Conservation (phyloP, 1,140 invertebrate genomes). For the Achroia grisella region DNA sequence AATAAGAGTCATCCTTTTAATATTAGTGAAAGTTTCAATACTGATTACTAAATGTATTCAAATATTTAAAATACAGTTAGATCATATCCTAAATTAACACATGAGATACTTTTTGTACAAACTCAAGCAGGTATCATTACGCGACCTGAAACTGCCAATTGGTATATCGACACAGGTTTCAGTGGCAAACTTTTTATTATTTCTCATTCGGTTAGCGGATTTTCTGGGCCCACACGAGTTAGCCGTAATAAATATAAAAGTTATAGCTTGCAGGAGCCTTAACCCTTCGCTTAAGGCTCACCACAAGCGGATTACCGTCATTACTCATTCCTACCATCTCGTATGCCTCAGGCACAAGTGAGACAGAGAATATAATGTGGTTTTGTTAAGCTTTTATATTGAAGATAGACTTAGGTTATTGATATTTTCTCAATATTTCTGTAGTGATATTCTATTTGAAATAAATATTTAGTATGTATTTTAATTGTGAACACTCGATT, state of each 20-base stretch:
- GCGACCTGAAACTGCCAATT: neutral
- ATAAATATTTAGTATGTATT: no score
- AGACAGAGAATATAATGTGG: constrained; percentile 27
- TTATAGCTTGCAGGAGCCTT: constrained; percentile 51
- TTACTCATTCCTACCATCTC: constrained; percentile 66
- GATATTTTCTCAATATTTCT: neutral
- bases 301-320: constrained; percentile 66
- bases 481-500: no score
- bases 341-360: constrained; percentile 30
- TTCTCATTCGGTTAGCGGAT: constrained; percentile 26
- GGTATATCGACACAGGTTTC: neutral
- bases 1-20: no score
- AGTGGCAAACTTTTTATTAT: constrained; percentile 29
- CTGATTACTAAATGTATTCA: no score
- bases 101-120: no score
- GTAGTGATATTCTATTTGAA: constrained; percentile 4
- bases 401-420: constrained; percentile 4
- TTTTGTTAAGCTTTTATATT: constrained; percentile 7
- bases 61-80: no score
- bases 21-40: no score
- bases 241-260: constrained; percentile 63
- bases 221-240: constrained; percentile 25
- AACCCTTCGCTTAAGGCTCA: constrained; percentile 63
- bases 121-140: no score
- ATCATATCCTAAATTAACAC: no score